A percentile compares a stretch with the other conserved stretches of the same genome.
These are phyloP conservation scores for Heteromyza rotundicornis DNA, from an alignment of 2,888 invertebrate genomes.

Conservation along the genomic window DNA sequence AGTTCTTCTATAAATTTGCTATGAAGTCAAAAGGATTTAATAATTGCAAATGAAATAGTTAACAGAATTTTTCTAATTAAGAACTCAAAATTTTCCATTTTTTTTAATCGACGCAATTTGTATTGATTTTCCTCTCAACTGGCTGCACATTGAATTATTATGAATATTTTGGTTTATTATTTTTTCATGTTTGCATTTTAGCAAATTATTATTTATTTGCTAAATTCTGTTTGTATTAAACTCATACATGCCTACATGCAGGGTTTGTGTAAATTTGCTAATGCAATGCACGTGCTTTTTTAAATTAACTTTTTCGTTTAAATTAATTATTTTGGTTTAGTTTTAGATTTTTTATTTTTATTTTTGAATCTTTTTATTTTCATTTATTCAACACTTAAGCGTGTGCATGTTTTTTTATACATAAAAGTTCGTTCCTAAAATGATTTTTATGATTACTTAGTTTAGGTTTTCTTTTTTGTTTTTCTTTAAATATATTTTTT, in stretches of 20 bases:
- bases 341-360: constrained; percentile 18
- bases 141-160: too few relatives aligned
- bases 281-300: constrained; percentile 17
- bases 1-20: too few relatives aligned
- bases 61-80: constrained; percentile 43
- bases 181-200: constrained; percentile 14
- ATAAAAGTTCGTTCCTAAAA: constrained; percentile 8
- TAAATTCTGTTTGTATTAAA: constrained; percentile 20
- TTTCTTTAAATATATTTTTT: constrained; percentile 22
- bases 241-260: constrained; percentile 14
- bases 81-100: constrained; percentile 54
- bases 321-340: constrained; percentile 8
- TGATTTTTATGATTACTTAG: constrained; percentile 5
- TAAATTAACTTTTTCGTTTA: constrained; percentile 11
- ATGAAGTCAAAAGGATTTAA: too few relatives aligned
- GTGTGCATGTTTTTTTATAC: neutral
- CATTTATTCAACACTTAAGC: neutral
- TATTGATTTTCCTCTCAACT: constrained; percentile 34
- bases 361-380: constrained; percentile 37
- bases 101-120: constrained; percentile 35
- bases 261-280: constrained; percentile 4
- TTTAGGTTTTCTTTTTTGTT: too few relatives aligned
- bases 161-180: constrained; percentile 9
- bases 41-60: too few relatives aligned
- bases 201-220: too few relatives aligned